Conservation (phyloP, 1,140 invertebrate genomes). For the Steinernema feltiae region DNA sequence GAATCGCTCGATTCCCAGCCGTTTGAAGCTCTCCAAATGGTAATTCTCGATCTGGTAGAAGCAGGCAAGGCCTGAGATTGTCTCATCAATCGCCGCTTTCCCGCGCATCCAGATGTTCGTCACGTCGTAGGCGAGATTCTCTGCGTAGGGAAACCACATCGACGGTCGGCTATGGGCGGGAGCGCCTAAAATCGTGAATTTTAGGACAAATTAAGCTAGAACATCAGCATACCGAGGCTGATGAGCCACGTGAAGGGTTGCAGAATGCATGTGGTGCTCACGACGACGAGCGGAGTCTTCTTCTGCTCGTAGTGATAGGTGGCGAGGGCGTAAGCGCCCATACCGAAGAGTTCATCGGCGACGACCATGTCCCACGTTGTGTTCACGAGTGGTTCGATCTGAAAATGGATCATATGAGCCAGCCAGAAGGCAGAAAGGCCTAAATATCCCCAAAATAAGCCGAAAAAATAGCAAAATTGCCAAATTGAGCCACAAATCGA, state of each 20-base stretch:
- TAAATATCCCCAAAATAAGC: too few species aligned
- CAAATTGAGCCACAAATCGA: too few species aligned
- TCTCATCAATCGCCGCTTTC: neutral
- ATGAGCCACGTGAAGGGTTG: neutral
- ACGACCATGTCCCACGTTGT: neutral
- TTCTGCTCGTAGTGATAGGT: neutral
- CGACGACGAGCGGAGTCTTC: neutral
- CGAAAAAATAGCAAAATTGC: too few species aligned
- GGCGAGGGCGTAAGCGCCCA: neutral
- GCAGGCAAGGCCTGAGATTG: neutral
- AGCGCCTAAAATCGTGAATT: neutral
- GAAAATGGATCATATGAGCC: too few species aligned
- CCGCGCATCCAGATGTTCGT: neutral
- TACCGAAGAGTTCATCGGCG: neutral
- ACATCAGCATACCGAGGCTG: neutral
- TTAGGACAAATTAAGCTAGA: neutral
- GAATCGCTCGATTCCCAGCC: neutral
- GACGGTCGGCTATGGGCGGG: neutral
- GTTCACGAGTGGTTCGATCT: neutral
- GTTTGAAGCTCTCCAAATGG: neutral
- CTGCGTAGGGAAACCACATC: neutral
- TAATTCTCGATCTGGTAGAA: neutral
- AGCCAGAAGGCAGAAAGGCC: too few species aligned
- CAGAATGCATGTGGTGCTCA: neutral
- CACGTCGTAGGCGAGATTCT: neutral